These are phyloP conservation scores for Pemphredon lugubris DNA, from an alignment of 2,888 invertebrate genomes.

Conservation along the genomic window DNA sequence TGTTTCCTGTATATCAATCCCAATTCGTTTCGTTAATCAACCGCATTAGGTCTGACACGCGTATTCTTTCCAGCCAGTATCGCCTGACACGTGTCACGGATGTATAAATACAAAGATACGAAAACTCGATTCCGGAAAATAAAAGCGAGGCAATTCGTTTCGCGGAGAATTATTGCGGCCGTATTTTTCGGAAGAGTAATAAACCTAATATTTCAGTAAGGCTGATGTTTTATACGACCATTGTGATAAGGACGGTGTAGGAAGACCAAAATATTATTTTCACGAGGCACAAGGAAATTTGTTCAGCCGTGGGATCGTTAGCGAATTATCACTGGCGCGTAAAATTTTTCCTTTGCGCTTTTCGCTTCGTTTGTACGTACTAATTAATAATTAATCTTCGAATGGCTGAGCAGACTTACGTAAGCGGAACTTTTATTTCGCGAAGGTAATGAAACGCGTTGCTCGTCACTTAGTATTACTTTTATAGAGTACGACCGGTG, in stretches of 20 bases:
- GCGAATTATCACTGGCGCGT: conserved; percentile 9
- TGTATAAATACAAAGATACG: neutral
- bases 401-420: neutral
- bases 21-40: too few relatives aligned
- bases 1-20: too few relatives aligned
- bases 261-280: conserved; percentile 18
- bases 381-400: conserved; percentile 42
- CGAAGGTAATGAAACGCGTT: neutral
- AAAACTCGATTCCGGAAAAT: neutral
- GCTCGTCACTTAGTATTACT: neutral
- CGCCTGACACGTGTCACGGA: neutral
- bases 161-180: neutral
- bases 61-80: too few relatives aligned
- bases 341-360: conserved; percentile 24
- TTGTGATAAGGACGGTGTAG: conserved; percentile 14
- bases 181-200: conserved; percentile 16
- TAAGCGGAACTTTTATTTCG: neutral
- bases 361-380: conserved; percentile 22
- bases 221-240: conserved; percentile 21
- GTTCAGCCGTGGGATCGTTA: conserved; percentile 36
- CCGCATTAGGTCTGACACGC: too few relatives aligned
- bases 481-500: neutral
- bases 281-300: neutral
- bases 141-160: neutral
- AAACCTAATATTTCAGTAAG: conserved; percentile 18